Base-by-base conservation (phyloP, 2,888 invertebrate species). In the Melieria crassipennis region DNA sequence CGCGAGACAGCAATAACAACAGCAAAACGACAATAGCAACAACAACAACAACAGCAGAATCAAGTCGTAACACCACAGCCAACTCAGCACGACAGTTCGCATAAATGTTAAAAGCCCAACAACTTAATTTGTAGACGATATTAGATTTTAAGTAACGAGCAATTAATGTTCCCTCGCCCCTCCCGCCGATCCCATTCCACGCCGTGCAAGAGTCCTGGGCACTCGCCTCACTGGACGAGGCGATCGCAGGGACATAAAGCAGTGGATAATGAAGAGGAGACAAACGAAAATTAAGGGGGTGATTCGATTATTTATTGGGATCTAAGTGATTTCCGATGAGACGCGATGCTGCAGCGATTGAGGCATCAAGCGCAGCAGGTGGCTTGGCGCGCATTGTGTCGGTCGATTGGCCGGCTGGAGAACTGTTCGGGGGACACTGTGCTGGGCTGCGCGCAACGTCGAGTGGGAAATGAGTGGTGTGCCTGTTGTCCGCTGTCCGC, bases 61-160 rank as follows among this genome's bases (percentile, higher is more conserved):
- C 2, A 64, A 65, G 62, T 48, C 60, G 61, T n/a, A 61, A 70
- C 46, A 62, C 69, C 45, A 47, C 45, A 47, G 45, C 64, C 48
- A 75, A 77, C 82, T 76, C 83, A 84, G 84, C 84, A 83, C 78
- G 83, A 82, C 79, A 80, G 79, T 79, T 81, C 79, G 79, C 79
- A 81, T 80, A 76, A 80, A 79, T 81, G 81, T 80, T 81, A 77
- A 78, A 79, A 7, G 47, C 81, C 77, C 81, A 80, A 85, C 84
- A 81, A 83, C 86, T 86, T 86, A 86, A 86, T 86, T 86, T 86
- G 86, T 86, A 83, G 85, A 81, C 78, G 79, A 82, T 80, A 86
- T 86, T 86, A 86, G 85, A 86, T 82, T 84, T 84, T 85, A 86
- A 86, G 85, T 85, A 85, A 86, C 82, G 84, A 86, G 85, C 86